phyloP scores from a whole-genome alignment of 2,113 vertebrate species.

The Podiceps cristatus region DNA sequence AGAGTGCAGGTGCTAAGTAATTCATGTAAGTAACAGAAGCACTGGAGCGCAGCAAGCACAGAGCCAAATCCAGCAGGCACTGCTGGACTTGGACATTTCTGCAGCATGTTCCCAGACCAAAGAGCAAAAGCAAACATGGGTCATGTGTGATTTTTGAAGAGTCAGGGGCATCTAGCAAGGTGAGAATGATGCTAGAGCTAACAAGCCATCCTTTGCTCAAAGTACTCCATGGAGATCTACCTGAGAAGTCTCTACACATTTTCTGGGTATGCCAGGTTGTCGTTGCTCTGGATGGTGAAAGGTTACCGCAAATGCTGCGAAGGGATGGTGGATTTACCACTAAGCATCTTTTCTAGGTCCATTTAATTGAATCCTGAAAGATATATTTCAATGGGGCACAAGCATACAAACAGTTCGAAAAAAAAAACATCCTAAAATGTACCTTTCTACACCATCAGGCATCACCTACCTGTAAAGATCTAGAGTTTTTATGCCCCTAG shows the following conservation, averaged over 20 bases:
- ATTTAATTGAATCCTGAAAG: not conserved
- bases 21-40: not conserved
- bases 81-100: not conserved
- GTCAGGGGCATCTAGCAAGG: not conserved
- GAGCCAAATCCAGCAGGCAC: not conserved
- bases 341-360: not conserved
- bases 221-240: not conserved
- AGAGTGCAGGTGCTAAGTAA: not conserved
- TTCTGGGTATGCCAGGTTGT: not conserved
- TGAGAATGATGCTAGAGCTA: not conserved
- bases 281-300: accelerated
- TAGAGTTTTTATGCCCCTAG: not conserved
- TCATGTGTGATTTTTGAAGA: not conserved
- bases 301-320: not conserved
- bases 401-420: not conserved
- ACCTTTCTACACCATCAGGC: not conserved
- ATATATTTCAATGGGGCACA: not conserved
- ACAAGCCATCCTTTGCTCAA: not conserved
- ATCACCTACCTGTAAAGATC: not conserved
- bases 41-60: not conserved
- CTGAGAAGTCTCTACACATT: not conserved
- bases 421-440: not conserved
- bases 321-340: not conserved
- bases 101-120: not conserved
- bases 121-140: not conserved